These are phyloP conservation scores for Hemistola chrysoprasaria DNA, from an alignment of 2,888 invertebrate genomes.

Conservation along the genomic window DNA sequence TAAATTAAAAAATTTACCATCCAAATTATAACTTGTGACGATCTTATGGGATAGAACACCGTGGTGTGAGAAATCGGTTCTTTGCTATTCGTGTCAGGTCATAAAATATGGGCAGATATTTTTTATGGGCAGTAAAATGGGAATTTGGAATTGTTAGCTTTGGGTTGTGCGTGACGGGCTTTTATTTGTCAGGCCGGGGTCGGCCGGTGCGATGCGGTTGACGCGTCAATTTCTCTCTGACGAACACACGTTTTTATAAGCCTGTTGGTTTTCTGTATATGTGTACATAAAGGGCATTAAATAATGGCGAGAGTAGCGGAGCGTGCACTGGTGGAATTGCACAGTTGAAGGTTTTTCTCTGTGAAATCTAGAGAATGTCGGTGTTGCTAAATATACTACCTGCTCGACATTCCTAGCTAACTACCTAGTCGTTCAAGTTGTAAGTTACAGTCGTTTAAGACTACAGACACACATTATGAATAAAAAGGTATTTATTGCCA, in stretches of 20 bases:
- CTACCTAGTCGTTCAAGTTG: no score
- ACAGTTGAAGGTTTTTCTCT: no score
- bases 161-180: constrained; percentile 29
- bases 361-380: no score
- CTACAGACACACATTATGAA: no score
- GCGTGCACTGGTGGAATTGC: no score
- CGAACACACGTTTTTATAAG: constrained; percentile 17
- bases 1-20: no score
- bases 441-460: no score
- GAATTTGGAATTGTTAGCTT: constrained; percentile 51
- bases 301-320: no score
- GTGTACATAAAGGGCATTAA: background rate
- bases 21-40: background rate
- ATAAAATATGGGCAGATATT: constrained; percentile 58
- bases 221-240: constrained; percentile 18
- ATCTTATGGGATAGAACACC: background rate
- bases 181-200: constrained; percentile 13
- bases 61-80: constrained; percentile 41
- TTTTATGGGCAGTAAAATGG: constrained; percentile 61
- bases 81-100: constrained; percentile 36
- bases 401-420: no score
- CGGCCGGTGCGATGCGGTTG: constrained; percentile 15
- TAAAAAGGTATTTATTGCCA: no score
- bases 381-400: no score
- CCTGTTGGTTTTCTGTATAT: constrained; percentile 5